Conservation (phyloP, 2,888 invertebrate species). For the Ischnura elegans region DNA sequence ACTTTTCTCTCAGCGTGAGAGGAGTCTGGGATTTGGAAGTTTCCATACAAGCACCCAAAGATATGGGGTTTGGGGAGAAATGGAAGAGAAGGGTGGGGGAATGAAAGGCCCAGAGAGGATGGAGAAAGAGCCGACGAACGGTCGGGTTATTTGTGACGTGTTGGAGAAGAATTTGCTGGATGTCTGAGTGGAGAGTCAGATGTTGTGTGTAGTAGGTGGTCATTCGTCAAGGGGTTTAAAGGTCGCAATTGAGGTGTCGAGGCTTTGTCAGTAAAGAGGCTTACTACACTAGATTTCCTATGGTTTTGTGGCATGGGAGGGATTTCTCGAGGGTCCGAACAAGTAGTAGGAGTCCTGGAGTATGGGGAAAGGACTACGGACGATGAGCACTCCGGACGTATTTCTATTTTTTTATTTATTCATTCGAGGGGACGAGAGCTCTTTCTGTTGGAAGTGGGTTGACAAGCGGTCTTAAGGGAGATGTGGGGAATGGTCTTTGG, state of each 20-base stretch:
- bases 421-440: neutral
- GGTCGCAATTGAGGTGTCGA: neutral
- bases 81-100: neutral
- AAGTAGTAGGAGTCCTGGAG: neutral
- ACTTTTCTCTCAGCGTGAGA: neutral
- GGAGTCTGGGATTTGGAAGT: neutral
- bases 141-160: neutral
- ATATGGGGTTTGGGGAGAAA: neutral
- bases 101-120: neutral
- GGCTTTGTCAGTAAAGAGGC: neutral
- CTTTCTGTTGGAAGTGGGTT: neutral
- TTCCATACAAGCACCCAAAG: neutral
- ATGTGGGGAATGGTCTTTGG: neutral
- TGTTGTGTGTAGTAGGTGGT: neutral
- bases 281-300: neutral
- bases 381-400: neutral
- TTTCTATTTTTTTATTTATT: conserved; percentile 6
- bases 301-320: neutral
- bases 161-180: neutral
- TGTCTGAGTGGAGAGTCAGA: neutral
- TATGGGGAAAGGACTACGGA: neutral
- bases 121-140: neutral
- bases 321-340: neutral
- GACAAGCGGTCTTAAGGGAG: conserved; percentile 5
- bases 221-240: neutral